Percentiles rank a stretch among this genome's conserved stretches.
phyloP scores from a whole-genome alignment of 2,113 vertebrate species.

The Phrynosoma blainvillii region DNA sequence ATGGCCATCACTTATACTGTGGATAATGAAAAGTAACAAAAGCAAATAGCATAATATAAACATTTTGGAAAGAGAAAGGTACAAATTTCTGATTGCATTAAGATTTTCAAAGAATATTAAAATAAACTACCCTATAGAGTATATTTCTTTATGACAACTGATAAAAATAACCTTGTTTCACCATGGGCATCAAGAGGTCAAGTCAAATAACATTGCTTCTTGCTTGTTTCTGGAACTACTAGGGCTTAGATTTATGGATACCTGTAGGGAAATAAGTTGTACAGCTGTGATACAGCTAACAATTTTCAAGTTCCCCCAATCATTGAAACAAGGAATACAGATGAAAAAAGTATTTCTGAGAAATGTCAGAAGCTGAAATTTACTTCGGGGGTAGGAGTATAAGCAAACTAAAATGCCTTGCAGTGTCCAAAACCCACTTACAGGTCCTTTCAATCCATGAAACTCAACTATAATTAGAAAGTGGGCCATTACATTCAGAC shows the following conservation, averaged over 20 bases:
- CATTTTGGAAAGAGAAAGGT: neutral
- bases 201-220: neutral
- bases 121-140: neutral
- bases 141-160: neutral
- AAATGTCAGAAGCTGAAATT: neutral
- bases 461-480: neutral
- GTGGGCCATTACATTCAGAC: neutral
- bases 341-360: neutral
- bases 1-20: neutral
- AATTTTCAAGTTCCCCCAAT: neutral
- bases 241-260: too few species aligned
- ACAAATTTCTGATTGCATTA: neutral
- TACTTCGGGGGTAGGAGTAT: neutral
- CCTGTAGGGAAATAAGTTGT: neutral
- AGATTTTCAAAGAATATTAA: neutral
- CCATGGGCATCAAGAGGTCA: neutral
- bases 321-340: neutral
- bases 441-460: neutral
- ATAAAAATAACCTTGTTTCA: neutral
- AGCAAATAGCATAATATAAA: neutral
- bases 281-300: neutral
- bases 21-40: neutral
- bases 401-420: neutral
- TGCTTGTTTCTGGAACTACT: neutral
- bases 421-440: neutral